Percentiles rank a stretch among this genome's conserved stretches.
phyloP scores from a whole-genome alignment of 2,113 vertebrate genomes.

The Sylvilagus bachmani region DNA sequence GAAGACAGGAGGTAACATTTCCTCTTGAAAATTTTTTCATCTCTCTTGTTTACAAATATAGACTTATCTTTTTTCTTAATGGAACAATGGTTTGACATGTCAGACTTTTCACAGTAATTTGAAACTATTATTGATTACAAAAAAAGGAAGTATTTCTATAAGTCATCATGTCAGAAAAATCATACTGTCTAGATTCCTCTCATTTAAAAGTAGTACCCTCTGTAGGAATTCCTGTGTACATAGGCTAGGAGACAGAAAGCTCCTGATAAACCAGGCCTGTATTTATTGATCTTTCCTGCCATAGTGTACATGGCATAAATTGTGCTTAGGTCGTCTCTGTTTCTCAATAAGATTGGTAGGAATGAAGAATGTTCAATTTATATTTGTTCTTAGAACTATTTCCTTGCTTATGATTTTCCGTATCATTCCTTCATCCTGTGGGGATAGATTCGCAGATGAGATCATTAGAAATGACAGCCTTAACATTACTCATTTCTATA shows the following conservation, averaged over 20 bases:
- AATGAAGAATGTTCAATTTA: constrained; percentile 4
- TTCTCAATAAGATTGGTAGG: neutral
- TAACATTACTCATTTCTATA: neutral
- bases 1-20: constrained; percentile 95
- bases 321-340: neutral
- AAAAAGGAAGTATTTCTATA: neutral
- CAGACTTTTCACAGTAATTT: neutral
- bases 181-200: neutral
- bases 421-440: neutral
- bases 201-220: neutral
- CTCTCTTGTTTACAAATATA: neutral
- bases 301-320: neutral
- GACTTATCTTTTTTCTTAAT: constrained; percentile 6
- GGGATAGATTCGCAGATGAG: neutral
- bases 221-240: no score
- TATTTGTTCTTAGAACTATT: neutral
- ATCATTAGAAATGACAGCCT: neutral
- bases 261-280: neutral
- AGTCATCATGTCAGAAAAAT: neutral
- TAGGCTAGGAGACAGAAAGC: neutral
- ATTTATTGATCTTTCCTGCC: neutral
- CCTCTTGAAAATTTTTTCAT: neutral
- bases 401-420: neutral
- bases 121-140: neutral
- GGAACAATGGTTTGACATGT: neutral